These are phyloP conservation scores for Halyomorpha halys DNA, from an alignment of 1,140 invertebrate genomes.

Conservation along the genomic window DNA sequence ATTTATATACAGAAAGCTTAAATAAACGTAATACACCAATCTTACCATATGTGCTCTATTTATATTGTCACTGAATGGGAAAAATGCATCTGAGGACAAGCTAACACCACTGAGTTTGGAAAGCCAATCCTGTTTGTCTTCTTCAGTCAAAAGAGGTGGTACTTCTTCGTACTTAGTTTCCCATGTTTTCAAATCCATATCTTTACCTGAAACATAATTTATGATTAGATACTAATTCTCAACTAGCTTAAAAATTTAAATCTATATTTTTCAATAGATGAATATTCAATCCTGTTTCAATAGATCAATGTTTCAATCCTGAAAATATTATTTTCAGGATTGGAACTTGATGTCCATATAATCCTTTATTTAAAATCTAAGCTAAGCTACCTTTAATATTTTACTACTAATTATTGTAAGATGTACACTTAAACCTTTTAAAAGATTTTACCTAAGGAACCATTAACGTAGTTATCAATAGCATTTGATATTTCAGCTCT, in stretches of 20 bases:
- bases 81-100: conserved; percentile 96
- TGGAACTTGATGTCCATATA: too few species aligned
- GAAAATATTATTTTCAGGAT: too few species aligned
- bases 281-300: too few species aligned
- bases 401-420: too few species aligned
- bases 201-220: conserved; percentile 41
- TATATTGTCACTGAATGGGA: conserved; percentile 96
- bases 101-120: conserved; percentile 70
- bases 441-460: conserved; percentile 59
- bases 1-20: too few species aligned
- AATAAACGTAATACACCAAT: too few species aligned
- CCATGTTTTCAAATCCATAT: conserved; percentile 58
- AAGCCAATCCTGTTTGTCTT: conserved; percentile 71
- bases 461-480: conserved; percentile 90
- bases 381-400: too few species aligned
- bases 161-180: conserved; percentile 61
- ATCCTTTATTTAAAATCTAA: too few species aligned
- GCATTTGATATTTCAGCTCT: conserved; percentile 90
- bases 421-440: not conserved
- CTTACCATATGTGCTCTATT: conserved; percentile 81
- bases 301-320: too few species aligned
- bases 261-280: too few species aligned
- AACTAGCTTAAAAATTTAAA: too few species aligned
- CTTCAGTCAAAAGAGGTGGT: conserved; percentile 52
- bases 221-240: not conserved